A percentile compares a stretch with the other conserved stretches of the same genome.
These are phyloP conservation scores for Lissocephala sabroskyi DNA, from an alignment of 2,888 invertebrate species.

Conservation along the genomic window DNA sequence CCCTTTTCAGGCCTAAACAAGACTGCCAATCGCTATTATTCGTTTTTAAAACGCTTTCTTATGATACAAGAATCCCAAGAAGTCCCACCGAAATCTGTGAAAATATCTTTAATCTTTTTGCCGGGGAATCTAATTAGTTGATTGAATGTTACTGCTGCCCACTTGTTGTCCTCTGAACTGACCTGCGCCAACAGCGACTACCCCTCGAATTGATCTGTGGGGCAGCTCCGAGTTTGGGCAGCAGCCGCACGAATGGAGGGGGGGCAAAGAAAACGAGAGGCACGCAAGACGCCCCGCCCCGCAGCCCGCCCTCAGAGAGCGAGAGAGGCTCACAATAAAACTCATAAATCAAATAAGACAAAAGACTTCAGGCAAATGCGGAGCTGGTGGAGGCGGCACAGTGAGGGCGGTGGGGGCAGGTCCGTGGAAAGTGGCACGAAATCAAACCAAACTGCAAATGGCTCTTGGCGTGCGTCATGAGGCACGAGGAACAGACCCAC, in stretches of 20 bases:
- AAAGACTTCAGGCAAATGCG: constrained; percentile 60
- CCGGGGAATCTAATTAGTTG: constrained; percentile 55
- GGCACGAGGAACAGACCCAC: not conserved
- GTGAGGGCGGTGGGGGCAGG: not conserved
- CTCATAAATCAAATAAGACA: constrained; percentile 69
- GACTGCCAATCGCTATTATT: no score
- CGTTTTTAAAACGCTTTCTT: no score
- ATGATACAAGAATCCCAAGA: no score
- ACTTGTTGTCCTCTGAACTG: not conserved
- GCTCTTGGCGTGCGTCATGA: not conserved
- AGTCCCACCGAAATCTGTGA: no score
- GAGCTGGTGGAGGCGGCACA: not conserved
- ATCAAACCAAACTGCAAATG: not conserved
- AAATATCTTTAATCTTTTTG: no score
- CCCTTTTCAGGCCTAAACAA: no score
- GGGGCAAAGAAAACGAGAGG: constrained; percentile 40
- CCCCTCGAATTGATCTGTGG: constrained; percentile 51
- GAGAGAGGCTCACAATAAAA: constrained; percentile 59
- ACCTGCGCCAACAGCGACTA: constrained; percentile 8
- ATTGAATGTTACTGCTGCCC: constrained; percentile 30
- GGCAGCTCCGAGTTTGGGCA: not conserved
- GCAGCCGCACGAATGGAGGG: not conserved
- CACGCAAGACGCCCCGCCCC: constrained; percentile 47
- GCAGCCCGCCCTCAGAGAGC: constrained; percentile 23
- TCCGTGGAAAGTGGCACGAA: not conserved